Conservation (phyloP, 1,140 invertebrate genomes). For the Ganaspis sp. region DNA sequence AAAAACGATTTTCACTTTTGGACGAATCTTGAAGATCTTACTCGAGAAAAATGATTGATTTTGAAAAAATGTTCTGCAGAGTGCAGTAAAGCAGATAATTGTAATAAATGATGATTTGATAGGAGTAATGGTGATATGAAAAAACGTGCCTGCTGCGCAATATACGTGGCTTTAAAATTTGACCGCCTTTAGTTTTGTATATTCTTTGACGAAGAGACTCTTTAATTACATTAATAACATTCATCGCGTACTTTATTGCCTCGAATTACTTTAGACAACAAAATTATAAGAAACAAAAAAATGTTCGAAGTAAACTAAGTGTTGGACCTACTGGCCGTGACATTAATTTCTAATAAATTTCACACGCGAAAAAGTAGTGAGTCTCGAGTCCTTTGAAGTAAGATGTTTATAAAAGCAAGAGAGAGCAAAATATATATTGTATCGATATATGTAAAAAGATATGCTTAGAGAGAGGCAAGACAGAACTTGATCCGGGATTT, state of each 20-base stretch:
- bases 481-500: conserved; percentile 35
- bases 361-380: neutral
- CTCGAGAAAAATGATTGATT: conserved; percentile 40
- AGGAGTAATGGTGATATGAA: conserved; percentile 69
- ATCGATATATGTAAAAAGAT: neutral
- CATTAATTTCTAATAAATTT: too few species aligned
- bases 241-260: conserved; percentile 44
- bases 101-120: conserved; percentile 57
- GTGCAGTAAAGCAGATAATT: conserved; percentile 49
- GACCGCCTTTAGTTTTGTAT: conserved; percentile 73
- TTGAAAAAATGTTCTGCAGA: conserved; percentile 38
- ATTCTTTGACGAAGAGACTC: conserved; percentile 59
- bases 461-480: conserved; percentile 40
- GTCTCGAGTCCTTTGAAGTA: neutral
- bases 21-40: neutral
- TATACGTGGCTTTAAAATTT: conserved; percentile 64
- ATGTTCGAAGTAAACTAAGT: too few species aligned
- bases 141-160: conserved; percentile 76
- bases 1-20: too few species aligned
- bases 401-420: conserved; percentile 43
- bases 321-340: too few species aligned
- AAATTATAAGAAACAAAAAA: too few species aligned
- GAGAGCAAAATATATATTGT: conserved; percentile 29
- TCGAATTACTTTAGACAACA: too few species aligned
- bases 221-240: conserved; percentile 55